Evolutionary conservation across 2,113 vertebrate species (phyloP).

Genomic region (Dascyllus trimaculatus): DNA sequence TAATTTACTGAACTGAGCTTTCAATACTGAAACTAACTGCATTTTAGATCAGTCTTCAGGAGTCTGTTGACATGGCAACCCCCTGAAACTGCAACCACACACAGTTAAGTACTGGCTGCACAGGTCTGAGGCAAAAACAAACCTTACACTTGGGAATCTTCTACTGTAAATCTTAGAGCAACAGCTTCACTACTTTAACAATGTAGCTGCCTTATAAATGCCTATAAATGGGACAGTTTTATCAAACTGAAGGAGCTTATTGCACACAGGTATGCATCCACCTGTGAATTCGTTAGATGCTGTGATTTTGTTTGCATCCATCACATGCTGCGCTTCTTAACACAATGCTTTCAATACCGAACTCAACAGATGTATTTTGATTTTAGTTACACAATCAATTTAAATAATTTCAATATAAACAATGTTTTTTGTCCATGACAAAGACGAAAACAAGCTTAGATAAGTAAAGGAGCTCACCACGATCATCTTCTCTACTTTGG

Average conservation of each 20-base stretch:
- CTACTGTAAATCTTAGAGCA: not conserved
- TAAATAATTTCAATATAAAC: too few species aligned
- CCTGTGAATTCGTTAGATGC: not conserved
- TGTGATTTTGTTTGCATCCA: not conserved
- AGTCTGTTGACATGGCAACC: constrained; percentile 57
- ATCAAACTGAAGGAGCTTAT: not conserved
- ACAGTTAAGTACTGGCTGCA: not conserved
- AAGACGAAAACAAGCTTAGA: not conserved
- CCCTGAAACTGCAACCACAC: constrained; percentile 9
- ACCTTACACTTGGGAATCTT: not conserved
- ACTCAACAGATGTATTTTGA: too few species aligned
- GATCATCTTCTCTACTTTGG: constrained; percentile 97
- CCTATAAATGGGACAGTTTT: not conserved
- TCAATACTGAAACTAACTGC: not conserved
- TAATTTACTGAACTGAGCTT: not conserved
- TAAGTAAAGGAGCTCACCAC: constrained; percentile 86
- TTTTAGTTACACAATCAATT: too few species aligned
- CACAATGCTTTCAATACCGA: not conserved
- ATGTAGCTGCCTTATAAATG: not conserved
- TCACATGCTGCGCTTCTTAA: not conserved
- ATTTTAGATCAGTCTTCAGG: constrained; percentile 3
- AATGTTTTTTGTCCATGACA: not conserved
- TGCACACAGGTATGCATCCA: not conserved
- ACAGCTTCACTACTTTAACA: not conserved
- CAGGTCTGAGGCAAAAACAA: not conserved